Base-by-base conservation (phyloP, 2,113 vertebrate species). In the Setophaga coronata region DNA sequence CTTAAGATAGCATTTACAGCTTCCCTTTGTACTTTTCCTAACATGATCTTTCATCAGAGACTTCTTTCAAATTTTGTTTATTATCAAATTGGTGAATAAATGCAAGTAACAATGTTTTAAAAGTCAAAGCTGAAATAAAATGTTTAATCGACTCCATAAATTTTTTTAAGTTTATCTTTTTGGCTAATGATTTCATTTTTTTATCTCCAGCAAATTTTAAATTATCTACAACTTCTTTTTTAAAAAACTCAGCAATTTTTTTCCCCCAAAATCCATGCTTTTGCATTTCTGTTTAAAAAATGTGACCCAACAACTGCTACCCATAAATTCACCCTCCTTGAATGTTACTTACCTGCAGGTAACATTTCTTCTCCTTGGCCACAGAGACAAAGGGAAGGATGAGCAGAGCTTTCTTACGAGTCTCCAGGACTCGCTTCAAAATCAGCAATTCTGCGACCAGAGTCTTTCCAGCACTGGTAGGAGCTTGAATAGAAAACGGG, bases 351-450 rank as follows among this genome's bases (percentile, higher is more conserved):
- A 99, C 99, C 98, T 99, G 99, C 54, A 99, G 97, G 96, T 99
- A 99, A 90, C 96, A 98, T 98, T 99, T 99, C 96, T 99, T 99
- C 94, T 99, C 99, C 97, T 99, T 99, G 86, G 99, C 99, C 96
- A 99, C 99, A 89, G 99, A 99, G 31, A 99, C 98, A 97, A 99
- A 99, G 2, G 99, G 99, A 70, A 99, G 98, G 94, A 99, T 99
- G 78, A 99, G 98, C 89, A 99, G 98, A 71, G 99, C 99, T 98
- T 99, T 99, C 94, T 98, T 99, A 94, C 91, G 98, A 16, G 98
- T 99, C 97, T 99, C 99, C 96, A 99, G 93, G 74, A 99, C 99
- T 34, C 98, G 97, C 94, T 99, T 99, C 96, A 99, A 88, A 93
- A 99, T 98, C 72, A 99, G 98, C 95, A 99, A 97, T 94, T 99